Conservation (phyloP, 2,113 vertebrate genomes). For the Opisthocomus hoazin region DNA sequence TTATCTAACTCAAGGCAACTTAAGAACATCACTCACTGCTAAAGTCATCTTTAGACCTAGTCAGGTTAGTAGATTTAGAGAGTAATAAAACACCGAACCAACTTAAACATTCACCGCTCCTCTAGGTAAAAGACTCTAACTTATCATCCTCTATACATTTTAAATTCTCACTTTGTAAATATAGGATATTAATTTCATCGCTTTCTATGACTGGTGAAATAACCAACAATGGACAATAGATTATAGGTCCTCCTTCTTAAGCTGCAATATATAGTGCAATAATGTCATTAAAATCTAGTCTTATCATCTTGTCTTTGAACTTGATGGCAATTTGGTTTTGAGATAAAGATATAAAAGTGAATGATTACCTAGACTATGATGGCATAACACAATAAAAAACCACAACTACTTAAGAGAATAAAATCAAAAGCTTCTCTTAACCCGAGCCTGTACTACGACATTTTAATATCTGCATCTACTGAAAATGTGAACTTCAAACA, state of each 20-base stretch:
- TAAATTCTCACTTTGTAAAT: neutral
- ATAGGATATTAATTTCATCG: neutral
- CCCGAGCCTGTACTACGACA: neutral
- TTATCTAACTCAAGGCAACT: neutral
- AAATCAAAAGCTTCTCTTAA: neutral
- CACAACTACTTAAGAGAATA: neutral
- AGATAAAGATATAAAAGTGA: neutral
- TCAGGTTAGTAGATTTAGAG: neutral
- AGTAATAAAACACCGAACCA: neutral
- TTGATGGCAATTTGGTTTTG: neutral
- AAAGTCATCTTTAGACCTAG: neutral
- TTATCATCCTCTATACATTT: neutral
- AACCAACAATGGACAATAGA: neutral
- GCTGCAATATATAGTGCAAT: neutral
- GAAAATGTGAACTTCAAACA: neutral
- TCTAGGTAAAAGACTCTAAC: neutral
- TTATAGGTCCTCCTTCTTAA: neutral
- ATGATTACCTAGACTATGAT: neutral
- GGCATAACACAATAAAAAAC: neutral
- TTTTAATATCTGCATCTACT: neutral
- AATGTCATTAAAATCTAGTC: neutral
- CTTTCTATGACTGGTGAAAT: neutral
- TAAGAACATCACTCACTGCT: neutral
- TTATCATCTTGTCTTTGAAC: conserved; percentile 12
- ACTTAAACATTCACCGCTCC: neutral